A percentile compares a stretch with the other conserved stretches of the same genome.
Conservation (phyloP, 2,113 vertebrate genomes). For the Promerops cafer region DNA sequence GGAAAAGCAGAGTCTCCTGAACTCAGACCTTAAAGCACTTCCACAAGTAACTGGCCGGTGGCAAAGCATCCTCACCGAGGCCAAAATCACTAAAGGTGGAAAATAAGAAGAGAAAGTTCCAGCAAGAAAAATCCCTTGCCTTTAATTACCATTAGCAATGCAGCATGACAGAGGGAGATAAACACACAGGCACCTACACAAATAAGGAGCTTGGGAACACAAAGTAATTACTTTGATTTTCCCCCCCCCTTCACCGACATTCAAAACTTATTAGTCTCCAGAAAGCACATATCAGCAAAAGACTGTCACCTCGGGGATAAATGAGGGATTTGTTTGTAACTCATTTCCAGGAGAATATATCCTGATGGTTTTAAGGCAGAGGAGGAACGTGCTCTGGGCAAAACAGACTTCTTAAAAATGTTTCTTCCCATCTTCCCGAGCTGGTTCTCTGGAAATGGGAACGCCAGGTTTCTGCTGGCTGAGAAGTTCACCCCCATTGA, state of each 20-base stretch:
- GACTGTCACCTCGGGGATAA: conserved; percentile 64
- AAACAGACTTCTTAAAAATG: background rate
- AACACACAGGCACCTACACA: conserved; percentile 24
- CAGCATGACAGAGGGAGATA: conserved; percentile 56
- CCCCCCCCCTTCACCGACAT: background rate
- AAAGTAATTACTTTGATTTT: conserved; percentile 66
- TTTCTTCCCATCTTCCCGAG: conserved; percentile 13
- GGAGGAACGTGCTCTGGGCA: background rate
- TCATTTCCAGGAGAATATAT: conserved; percentile 55
- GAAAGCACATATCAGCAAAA: conserved; percentile 59
- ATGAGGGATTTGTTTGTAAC: conserved; percentile 60
- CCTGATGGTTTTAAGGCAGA: conserved; percentile 31
- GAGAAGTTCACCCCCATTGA: background rate
- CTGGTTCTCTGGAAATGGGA: background rate
- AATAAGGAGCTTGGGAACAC: conserved; percentile 44
- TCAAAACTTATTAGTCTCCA: conserved; percentile 67
- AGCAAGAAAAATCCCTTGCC: conserved; percentile 35
- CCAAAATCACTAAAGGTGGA: background rate
- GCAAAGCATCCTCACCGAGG: accelerated
- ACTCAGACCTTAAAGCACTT: background rate
- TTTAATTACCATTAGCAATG: conserved; percentile 71
- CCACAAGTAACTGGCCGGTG: background rate
- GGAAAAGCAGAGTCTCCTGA: background rate
- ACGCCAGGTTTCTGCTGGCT: background rate
- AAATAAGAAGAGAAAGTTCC: conserved; percentile 27